These are phyloP conservation scores for Maniola jurtina DNA, from an alignment of 1,140 invertebrate species.

Conservation along the genomic window DNA sequence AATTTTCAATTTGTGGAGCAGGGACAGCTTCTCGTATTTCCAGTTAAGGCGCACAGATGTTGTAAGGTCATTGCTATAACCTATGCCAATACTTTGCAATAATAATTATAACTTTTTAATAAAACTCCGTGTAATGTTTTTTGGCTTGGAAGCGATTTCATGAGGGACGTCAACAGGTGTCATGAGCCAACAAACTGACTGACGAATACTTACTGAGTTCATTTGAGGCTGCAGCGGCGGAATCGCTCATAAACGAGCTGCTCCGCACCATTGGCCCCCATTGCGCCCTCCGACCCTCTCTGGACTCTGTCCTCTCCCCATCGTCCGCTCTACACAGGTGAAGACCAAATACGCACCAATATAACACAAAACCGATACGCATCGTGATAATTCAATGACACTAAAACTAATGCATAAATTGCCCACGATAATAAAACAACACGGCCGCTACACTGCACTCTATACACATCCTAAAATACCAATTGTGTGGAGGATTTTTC, in stretches of 20 bases:
- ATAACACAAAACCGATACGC: slow-evolving; percentile 74
- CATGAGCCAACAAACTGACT: slow-evolving; percentile 39
- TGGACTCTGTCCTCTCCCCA: slow-evolving; percentile 66
- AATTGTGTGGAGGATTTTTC: slow-evolving; percentile 39
- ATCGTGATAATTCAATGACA: slow-evolving; percentile 73
- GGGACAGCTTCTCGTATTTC: slow-evolving; percentile 36
- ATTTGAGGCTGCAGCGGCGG: slow-evolving; percentile 57
- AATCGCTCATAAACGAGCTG: slow-evolving; percentile 58
- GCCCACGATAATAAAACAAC: slow-evolving; percentile 52
- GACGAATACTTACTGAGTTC: slow-evolving; percentile 66
- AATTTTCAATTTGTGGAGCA: slow-evolving; percentile 19
- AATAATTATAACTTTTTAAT: slow-evolving; percentile 19
- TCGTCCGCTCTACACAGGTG: slow-evolving; percentile 71
- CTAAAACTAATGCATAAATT: slow-evolving; percentile 56
- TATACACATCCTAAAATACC: slow-evolving; percentile 67
- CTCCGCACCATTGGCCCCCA: slow-evolving; percentile 61
- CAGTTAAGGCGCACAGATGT: slow-evolving; percentile 42
- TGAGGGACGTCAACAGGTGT: slow-evolving; percentile 59
- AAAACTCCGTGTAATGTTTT: slow-evolving; percentile 22
- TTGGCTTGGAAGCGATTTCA: slow-evolving; percentile 28
- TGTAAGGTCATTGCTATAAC: slow-evolving; percentile 38
- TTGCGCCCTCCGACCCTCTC: slow-evolving; percentile 58
- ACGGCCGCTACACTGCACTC: slow-evolving; percentile 51
- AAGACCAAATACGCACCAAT: slow-evolving; percentile 74
- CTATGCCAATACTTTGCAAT: slow-evolving; percentile 21